Conservation (phyloP, 1,140 invertebrate species). For the Eufriesea mexicana region DNA sequence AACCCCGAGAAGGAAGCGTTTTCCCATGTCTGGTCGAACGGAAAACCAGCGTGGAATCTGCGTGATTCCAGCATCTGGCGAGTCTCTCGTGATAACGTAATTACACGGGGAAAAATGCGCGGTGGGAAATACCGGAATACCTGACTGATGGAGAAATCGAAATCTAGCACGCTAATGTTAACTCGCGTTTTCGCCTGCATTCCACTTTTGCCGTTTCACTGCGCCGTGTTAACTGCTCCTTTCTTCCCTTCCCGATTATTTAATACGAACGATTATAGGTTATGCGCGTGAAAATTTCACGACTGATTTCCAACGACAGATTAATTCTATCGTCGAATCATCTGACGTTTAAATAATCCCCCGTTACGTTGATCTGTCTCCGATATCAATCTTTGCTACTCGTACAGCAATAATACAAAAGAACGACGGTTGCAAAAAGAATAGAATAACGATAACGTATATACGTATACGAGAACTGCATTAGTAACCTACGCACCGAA, state of each 20-base stretch:
- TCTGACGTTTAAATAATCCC: background rate
- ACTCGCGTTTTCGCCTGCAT: background rate
- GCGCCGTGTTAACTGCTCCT: background rate
- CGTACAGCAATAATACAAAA: too few species aligned
- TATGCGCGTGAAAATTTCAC: background rate
- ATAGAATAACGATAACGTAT: background rate
- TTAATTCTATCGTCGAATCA: background rate
- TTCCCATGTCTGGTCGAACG: background rate
- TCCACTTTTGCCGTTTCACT: too few species aligned
- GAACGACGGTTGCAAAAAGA: too few species aligned
- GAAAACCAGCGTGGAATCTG: background rate
- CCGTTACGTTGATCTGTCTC: background rate
- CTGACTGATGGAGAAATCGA: slow-evolving; percentile 1
- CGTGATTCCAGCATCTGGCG: background rate
- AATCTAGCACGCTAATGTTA: background rate
- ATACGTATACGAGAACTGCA: background rate
- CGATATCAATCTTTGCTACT: background rate
- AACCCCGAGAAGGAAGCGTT: slow-evolving; percentile 20
- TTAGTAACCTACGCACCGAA: background rate
- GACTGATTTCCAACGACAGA: background rate
- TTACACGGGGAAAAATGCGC: background rate
- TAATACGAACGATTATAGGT: background rate
- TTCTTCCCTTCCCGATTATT: too few species aligned
- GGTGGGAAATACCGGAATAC: background rate
- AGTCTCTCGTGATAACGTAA: background rate